Conservation (phyloP, 2,113 vertebrate genomes). For the Mesembrinibis cayennensis region DNA sequence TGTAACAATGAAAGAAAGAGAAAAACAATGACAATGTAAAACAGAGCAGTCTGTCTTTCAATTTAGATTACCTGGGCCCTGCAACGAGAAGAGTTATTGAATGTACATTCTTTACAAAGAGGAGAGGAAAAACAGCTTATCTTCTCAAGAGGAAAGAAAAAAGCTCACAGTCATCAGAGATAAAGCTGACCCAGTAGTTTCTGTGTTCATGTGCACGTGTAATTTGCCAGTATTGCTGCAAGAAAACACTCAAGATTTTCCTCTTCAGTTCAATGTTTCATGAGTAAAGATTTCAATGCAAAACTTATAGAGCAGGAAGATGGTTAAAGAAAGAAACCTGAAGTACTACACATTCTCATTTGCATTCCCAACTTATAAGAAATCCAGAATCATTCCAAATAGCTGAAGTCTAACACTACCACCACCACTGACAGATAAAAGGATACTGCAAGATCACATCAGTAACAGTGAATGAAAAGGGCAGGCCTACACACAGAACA, state of each 20-base stretch:
- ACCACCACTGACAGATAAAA: background rate
- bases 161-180: background rate
- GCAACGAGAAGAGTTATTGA: background rate
- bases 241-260: background rate
- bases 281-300: background rate
- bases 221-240: background rate
- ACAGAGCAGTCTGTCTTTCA: background rate
- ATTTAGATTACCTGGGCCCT: background rate
- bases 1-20: background rate
- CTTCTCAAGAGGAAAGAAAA: background rate
- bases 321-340: background rate
- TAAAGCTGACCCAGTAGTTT: background rate
- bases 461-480: background rate
- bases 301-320: background rate
- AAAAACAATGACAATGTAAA: background rate
- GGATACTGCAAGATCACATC: background rate
- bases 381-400: background rate
- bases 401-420: background rate
- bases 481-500: background rate
- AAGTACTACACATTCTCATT: background rate
- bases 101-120: background rate
- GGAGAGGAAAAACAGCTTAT: background rate
- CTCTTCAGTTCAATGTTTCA: background rate
- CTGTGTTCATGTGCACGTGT: background rate
- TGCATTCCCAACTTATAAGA: background rate